These are phyloP conservation scores for human DNA, from an alignment of 2,113 vertebrate species.

Conservation along the genomic window DNA sequence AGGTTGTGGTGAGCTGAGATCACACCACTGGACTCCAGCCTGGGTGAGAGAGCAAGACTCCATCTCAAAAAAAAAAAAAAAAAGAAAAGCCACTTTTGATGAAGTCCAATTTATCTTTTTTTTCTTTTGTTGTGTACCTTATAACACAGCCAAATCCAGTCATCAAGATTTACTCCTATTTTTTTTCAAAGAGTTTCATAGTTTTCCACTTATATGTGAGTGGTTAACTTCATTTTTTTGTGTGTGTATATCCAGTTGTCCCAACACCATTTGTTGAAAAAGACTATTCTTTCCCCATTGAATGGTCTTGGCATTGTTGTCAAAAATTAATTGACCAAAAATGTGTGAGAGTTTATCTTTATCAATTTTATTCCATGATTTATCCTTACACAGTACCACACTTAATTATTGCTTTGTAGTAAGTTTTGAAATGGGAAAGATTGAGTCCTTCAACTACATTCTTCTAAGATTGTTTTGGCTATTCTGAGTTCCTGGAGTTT, in stretches of 20 bases:
- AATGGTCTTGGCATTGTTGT: background rate
- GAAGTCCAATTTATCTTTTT: background rate
- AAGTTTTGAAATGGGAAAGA: conserved; percentile 24
- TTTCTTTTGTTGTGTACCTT: background rate
- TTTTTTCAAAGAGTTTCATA: background rate
- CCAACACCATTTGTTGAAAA: background rate
- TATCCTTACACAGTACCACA: background rate
- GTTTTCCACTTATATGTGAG: background rate
- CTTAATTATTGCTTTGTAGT: background rate
- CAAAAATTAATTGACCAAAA: conserved; percentile 5
- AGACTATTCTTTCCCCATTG: background rate
- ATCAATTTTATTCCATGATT: background rate
- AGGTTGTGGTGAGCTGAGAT: too few relatives aligned
- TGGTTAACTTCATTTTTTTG: background rate
- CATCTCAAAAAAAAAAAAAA: too few relatives aligned
- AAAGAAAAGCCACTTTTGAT: background rate
- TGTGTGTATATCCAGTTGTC: background rate
- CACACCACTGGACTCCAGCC: too few relatives aligned
- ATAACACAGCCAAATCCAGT: background rate
- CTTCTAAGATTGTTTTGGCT: background rate
- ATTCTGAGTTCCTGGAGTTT: background rate
- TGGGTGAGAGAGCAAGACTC: too few relatives aligned
- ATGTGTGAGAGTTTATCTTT: background rate
- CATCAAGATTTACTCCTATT: background rate
- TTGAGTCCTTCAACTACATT: background rate